Evolutionary conservation across 2,797 vertebrate genomes (phyloP), one percentile per base, ranked within the genome.

Genomic region (Urosaurus nigricauda): DNA sequence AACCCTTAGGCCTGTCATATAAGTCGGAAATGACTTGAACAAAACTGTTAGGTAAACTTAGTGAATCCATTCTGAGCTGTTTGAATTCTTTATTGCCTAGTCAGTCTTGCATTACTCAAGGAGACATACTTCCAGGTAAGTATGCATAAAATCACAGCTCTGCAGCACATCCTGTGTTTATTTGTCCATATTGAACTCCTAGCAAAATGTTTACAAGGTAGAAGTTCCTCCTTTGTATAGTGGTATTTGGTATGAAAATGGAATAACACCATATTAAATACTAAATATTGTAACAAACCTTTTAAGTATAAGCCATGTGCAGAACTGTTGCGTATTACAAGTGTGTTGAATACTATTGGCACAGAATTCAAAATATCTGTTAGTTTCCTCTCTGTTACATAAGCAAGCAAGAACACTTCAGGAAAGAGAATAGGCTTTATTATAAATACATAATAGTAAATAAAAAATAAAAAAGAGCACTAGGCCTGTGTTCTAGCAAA

Each of bases 361-460:
- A 29, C 37, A 65, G 16, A 77, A 56, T 7, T 13, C 0, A 17
- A 82, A 73, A 26, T 83, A 32, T 6, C 13, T 60, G 7, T 19
- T 37, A 80, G 13, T 35, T 81, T 60, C 68, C 5, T 65, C 21
- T 87, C 37, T 21, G 11, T 1, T 51, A 80, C 12, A 63, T 14
- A n/a, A 3, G n/a, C 37, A 80, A 73, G 40, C 40, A 89, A 40
- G 13, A n/a, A 63, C 9, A n/a, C 29, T 26, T 60, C 71, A 75
- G 17, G 2, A 78, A 78, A 65, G 51, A 82, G 53, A 65, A 24
- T 2, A 29, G 16, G 5, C 85, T 89, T 86, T 85, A 89, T 75
- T 85, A 75, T 56, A 60, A 74, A 81, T 12, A 32, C 35, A 58
- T 32, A 84, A 17, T 47, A 84, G 17, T 40, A 84, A 84, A 58